These are phyloP conservation scores for Bovichtus diacanthus DNA, from an alignment of 2,797 vertebrate genomes.

Conservation along the genomic window DNA sequence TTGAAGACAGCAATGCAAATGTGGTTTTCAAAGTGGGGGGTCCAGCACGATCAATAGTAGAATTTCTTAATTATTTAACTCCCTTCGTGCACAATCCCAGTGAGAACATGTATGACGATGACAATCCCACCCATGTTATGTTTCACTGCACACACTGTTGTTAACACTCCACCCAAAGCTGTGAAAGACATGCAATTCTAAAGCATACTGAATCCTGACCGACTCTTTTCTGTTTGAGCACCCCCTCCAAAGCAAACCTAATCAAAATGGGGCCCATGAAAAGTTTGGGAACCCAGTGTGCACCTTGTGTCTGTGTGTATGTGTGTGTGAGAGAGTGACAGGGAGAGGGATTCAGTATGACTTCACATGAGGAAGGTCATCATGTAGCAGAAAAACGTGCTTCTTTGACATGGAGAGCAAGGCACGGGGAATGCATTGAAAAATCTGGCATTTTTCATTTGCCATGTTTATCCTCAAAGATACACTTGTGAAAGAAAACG, in stretches of 20 bases:
- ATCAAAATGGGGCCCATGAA: constrained; percentile 50
- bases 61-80: neutral
- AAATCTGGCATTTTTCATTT: neutral
- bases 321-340: neutral
- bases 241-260: constrained; percentile 39
- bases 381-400: constrained; percentile 5
- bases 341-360: neutral
- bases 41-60: neutral
- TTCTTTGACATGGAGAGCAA: neutral
- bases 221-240: constrained; percentile 33
- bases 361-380: constrained; percentile 42
- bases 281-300: constrained; percentile 21
- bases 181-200: constrained; percentile 29
- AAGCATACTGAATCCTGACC: constrained; percentile 33
- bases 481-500: rapidly evolving
- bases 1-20: neutral
- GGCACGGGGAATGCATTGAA: neutral
- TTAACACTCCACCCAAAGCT: constrained; percentile 42
- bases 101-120: neutral
- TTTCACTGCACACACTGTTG: constrained; percentile 45
- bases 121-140: constrained; percentile 28
- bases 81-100: neutral
- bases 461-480: neutral
- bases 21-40: neutral
- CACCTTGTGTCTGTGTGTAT: neutral